Percentiles rank a stretch among this genome's conserved stretches.
Conservation (phyloP, 2,888 invertebrate species). For the Schizaphis graminum region DNA sequence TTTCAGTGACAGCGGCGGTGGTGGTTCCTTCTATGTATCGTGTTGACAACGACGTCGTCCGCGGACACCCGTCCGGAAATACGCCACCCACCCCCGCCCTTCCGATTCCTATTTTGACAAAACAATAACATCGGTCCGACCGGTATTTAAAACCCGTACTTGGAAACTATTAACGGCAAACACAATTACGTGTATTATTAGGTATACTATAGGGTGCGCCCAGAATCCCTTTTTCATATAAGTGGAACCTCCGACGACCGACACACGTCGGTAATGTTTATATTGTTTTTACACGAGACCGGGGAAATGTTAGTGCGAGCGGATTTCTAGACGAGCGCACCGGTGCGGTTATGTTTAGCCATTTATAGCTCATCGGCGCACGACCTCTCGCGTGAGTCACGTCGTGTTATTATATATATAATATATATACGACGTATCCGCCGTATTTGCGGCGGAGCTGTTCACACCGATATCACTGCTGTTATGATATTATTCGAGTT, state of each 20-base stretch:
- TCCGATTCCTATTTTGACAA: not conserved
- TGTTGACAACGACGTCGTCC: constrained; percentile 24
- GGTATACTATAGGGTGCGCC: not conserved
- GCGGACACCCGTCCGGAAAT: constrained; percentile 58
- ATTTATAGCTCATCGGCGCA: constrained; percentile 63
- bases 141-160: constrained; percentile 43
- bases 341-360: constrained; percentile 58
- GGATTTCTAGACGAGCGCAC: constrained; percentile 60
- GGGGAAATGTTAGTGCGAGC: constrained; percentile 31
- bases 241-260: not conserved
- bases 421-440: not conserved
- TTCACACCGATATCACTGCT: constrained; percentile 41
- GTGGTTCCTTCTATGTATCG: constrained; percentile 3
- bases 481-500: not conserved
- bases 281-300: constrained; percentile 1
- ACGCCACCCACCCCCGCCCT: constrained; percentile 23
- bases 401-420: constrained; percentile 18
- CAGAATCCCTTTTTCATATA: constrained; percentile 16
- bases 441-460: constrained; percentile 12
- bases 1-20: constrained; percentile 15
- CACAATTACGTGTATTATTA: not conserved
- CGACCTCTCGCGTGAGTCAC: constrained; percentile 60
- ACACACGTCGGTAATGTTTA: not conserved
- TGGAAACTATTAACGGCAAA: not conserved
- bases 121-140: constrained; percentile 33